Evolutionary conservation across 2,113 vertebrate genomes (phyloP).

Genomic region (Pituophis catenifer): DNA sequence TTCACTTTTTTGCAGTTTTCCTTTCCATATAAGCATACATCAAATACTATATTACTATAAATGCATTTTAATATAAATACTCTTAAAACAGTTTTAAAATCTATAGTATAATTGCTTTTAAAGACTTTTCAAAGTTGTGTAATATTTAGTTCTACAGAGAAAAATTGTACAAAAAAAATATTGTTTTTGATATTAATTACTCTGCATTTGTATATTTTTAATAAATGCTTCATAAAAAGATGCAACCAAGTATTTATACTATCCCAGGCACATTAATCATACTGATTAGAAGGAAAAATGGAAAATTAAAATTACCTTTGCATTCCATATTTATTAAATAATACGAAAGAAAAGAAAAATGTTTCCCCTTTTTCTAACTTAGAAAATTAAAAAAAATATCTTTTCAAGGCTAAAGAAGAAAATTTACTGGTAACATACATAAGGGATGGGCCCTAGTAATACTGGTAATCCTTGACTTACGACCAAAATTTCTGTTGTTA

Average conservation of each 20-base stretch:
- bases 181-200: background rate
- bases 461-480: no score
- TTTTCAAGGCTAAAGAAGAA: background rate
- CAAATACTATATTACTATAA: background rate
- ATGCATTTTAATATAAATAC: background rate
- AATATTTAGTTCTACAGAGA: background rate
- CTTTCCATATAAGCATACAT: background rate
- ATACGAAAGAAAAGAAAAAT: background rate
- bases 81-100: background rate
- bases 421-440: background rate
- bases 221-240: background rate
- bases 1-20: background rate
- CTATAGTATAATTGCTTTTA: background rate
- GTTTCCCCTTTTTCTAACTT: background rate
- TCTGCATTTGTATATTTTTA: background rate
- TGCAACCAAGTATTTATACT: background rate
- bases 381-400: background rate
- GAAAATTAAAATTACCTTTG: background rate
- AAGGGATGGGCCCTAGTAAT: background rate
- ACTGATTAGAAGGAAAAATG: background rate
- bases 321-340: background rate
- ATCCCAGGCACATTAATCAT: constrained; percentile 2
- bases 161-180: background rate
- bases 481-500: no score
- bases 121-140: background rate